Base-by-base conservation (phyloP, 2,113 vertebrate genomes). In the Thunnus maccoyii region DNA sequence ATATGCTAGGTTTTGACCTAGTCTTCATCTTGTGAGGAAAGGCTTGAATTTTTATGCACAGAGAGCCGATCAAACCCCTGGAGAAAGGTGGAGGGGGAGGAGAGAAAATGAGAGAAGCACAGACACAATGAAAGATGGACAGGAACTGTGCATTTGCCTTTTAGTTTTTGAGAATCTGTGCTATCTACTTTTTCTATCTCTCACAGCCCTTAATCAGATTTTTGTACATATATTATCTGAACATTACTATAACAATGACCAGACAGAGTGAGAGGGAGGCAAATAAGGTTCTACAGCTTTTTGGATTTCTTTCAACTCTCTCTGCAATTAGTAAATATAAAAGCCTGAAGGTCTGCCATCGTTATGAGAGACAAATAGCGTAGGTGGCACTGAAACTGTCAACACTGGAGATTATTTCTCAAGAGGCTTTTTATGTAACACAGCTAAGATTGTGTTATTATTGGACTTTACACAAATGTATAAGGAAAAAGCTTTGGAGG, bases 301-400 rank as follows among this genome's bases (percentile, higher is more conserved):
- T 18, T 30, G 4, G 11, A 55, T 78, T 61, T 48, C 22, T 44
- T 36, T 66, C 22, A 61, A 30, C 36, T 41, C 48, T 87, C 50
- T 25, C 22, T 55, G 36, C 69, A 65, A 57, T 78, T 22, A 65
- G 16, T 62, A 25, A 67, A 72, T 61, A 22, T 58, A 41, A 51
- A 78, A 80, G 46, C 44, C 46, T 5, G 16, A 10, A 62, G 55
- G 65, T 60, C 69, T 67, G 54, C 22, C 46, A 54, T 50, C 30
- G 30, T 58, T 58, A 36, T 52, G 3, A 65, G 51, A 79, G 17
- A 73, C 30, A 47, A 64, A 71, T 16, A 2, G 47, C 56, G 65
- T 75, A 36, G 62, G 47, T 74, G 80, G 60, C 51, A 17, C 44
- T 63, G 17, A 64, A 55, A 69, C 22, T 72, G 81, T 60, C 74